Evolutionary conservation across 2,888 invertebrate species (phyloP).

Genomic region (Myathropa florea): DNA sequence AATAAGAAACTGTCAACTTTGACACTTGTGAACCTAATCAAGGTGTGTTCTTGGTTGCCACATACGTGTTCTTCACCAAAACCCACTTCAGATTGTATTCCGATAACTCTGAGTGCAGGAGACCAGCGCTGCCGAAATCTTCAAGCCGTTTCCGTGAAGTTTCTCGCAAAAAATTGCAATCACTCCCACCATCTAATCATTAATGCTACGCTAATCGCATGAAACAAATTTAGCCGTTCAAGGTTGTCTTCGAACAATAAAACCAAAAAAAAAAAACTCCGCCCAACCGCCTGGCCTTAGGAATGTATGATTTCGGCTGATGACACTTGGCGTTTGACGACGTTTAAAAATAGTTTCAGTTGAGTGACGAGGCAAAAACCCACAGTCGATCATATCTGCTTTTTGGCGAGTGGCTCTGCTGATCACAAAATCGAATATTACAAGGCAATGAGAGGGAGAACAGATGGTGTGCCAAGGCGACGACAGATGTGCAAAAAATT

Average conservation of each 20-base stretch:
- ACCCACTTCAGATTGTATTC: not conserved
- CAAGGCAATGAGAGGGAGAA: not conserved
- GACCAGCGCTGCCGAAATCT: too few relatives aligned
- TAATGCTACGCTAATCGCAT: constrained; percentile 3
- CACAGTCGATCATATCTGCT: not conserved
- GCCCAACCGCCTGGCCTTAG: constrained; percentile 21
- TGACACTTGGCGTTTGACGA: constrained; percentile 7
- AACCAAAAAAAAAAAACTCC: constrained; percentile 5
- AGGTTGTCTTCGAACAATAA: not conserved
- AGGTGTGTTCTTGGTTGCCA: too few relatives aligned
- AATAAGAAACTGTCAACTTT: too few relatives aligned
- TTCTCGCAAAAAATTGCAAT: not conserved
- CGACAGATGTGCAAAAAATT: not conserved
- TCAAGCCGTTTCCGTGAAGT: not conserved
- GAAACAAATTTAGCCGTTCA: constrained; percentile 19
- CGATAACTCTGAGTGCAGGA: not conserved
- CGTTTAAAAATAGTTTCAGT: constrained; percentile 2
- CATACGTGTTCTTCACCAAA: not conserved
- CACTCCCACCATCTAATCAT: not conserved
- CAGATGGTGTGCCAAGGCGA: too few relatives aligned
- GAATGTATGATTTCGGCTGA: not conserved
- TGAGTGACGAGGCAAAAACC: not conserved
- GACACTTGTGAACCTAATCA: too few relatives aligned
- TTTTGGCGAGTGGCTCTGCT: not conserved
- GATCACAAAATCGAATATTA: not conserved